A percentile compares a stretch with the other conserved stretches of the same genome.
Evolutionary conservation across 2,888 invertebrate species (phyloP).

Genomic region (Latheticus oryzae): DNA sequence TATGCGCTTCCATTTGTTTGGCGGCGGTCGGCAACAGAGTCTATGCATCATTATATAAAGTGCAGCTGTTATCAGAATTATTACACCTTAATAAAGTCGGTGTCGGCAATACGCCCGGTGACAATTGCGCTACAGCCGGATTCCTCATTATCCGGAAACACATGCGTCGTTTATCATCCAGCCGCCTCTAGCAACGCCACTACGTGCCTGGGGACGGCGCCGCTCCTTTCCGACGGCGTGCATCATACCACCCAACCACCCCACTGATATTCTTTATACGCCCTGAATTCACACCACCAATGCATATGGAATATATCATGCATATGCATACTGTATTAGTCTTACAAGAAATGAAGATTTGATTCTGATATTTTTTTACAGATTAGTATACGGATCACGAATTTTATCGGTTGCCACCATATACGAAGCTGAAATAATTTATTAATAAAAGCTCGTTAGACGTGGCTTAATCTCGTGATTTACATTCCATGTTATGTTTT

Average conservation of each 20-base stretch:
- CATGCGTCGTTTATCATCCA: slow-evolving; percentile 55
- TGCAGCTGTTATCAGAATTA: slow-evolving; percentile 62
- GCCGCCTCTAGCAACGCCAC: slow-evolving; percentile 45
- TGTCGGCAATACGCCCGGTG: slow-evolving; percentile 52
- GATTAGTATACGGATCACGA: slow-evolving; percentile 19
- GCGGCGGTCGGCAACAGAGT: slow-evolving; percentile 28
- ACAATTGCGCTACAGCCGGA: slow-evolving; percentile 56
- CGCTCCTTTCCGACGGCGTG: slow-evolving; percentile 22
- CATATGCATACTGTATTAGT: slow-evolving; percentile 28
- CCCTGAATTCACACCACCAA: slow-evolving; percentile 34
- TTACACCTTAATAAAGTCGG: slow-evolving; percentile 62
- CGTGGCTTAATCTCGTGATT: slow-evolving; percentile 18
- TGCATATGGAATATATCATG: slow-evolving; percentile 26
- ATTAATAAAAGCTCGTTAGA: slow-evolving; percentile 28
- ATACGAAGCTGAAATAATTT: slow-evolving; percentile 29
- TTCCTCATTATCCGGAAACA: slow-evolving; percentile 54
- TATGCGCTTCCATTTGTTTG: not conserved
- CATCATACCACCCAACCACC: slow-evolving; percentile 24
- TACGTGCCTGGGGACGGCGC: slow-evolving; percentile 46
- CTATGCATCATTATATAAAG: slow-evolving; percentile 59
- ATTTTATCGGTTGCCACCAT: slow-evolving; percentile 18
- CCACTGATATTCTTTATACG: slow-evolving; percentile 36
- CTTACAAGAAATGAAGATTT: slow-evolving; percentile 11
- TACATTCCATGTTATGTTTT: slow-evolving; percentile 20
- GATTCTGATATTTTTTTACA: too few relatives aligned